Base-by-base conservation (phyloP, 2,888 invertebrate species). In the Eupithecia abbreviata region DNA sequence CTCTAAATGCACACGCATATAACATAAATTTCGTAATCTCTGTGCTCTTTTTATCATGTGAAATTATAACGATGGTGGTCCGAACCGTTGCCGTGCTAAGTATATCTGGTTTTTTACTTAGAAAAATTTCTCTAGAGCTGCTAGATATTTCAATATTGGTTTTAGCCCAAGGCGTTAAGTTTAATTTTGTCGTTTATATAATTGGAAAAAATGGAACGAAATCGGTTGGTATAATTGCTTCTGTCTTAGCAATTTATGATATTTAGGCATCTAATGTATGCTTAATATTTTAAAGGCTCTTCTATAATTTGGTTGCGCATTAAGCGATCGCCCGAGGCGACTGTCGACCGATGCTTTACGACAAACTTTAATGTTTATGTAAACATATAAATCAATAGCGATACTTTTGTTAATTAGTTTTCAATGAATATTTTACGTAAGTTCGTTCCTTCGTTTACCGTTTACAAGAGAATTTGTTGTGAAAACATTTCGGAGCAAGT, bases 1-100 rank as follows among this genome's bases (percentile, higher is more conserved):
- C 91, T 93, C 94, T 92, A 93, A 94, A 95, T 92, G 93, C 90
- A 90, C 93, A 91, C 92, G 93, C 93, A 91, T 92, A 92, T 91
- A 92, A 91, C 93, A 94, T 94, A 94, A 91, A 94, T 93, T 92
- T 89, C 86, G 88, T 90, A 88, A 90, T 89, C 89, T 85, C 84
- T 83, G 87, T 92, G 90, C 88, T 94, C 90, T 91, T 94, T 94
- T 94, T 94, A 90, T 89, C 89, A 88, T 90, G 86, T 90, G 90
- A 90, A 93, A 94, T 93, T 89, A 92, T 94, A 92, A 91, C 90
- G 88, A 88, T 85, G 94, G 94, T 94, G 94, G 94, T 94, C 94
- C 89, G 84, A 77, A 80, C 84, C 81, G 82, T 83, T 81, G 82
- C 79, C 82, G 89, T 91, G 89, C 89, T 89, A 30, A 30, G 30